Conservation (phyloP, 2,113 vertebrate genomes). For the Carettochelys insculpta region DNA sequence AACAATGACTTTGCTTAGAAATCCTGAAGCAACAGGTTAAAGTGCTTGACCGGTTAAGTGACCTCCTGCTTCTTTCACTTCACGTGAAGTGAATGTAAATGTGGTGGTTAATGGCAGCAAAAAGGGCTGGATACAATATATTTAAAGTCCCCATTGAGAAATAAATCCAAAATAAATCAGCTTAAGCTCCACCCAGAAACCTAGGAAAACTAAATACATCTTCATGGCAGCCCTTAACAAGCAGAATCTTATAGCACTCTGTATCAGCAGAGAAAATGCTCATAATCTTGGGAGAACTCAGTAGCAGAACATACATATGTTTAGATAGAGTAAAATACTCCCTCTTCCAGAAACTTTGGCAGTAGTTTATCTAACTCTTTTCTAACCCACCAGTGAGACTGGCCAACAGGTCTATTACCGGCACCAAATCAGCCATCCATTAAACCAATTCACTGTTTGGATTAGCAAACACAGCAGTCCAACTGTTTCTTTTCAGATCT, state of each 20-base stretch:
- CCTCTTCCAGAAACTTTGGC: neutral
- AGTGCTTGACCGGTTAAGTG: slow-evolving; percentile 8
- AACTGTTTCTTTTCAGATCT: neutral
- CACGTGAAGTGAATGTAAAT: slow-evolving; percentile 3
- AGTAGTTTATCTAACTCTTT: neutral
- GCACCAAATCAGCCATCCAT: neutral
- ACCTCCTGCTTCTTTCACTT: slow-evolving; percentile 15
- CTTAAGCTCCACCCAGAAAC: neutral
- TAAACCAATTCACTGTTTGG: neutral
- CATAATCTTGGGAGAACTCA: neutral
- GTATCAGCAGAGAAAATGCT: neutral
- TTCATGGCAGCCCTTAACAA: neutral
- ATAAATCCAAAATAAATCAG: neutral
- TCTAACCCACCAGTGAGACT: neutral
- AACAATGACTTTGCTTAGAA: neutral
- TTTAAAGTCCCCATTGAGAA: neutral
- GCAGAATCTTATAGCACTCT: neutral
- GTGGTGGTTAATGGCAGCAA: neutral
- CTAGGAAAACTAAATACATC: neutral
- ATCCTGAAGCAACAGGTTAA: neutral
- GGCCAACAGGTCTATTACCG: neutral
- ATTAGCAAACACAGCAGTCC: neutral
- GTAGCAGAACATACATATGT: too few relatives aligned
- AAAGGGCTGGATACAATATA: fast-evolving
- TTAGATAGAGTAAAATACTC: neutral